phyloP scores from a whole-genome alignment of 2,888 invertebrate genomes.

The Platypus cylindrus region DNA sequence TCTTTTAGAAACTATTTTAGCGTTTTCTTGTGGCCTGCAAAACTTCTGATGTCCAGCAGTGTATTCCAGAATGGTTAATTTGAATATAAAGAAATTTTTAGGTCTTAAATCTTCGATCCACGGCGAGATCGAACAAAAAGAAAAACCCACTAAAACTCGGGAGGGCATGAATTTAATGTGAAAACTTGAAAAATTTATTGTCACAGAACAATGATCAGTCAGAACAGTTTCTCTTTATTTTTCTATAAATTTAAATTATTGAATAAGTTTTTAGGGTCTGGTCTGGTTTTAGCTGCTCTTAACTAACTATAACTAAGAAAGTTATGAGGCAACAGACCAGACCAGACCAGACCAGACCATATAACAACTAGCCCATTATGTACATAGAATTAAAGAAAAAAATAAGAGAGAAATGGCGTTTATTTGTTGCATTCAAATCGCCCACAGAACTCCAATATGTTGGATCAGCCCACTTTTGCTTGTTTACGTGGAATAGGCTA shows the following conservation, averaged over 20 bases:
- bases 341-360: no score
- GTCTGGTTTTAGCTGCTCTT: no score
- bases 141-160: conserved; percentile 26
- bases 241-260: conserved; percentile 38
- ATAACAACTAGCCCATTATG: no score
- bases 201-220: conserved; percentile 38
- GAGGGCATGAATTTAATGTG: conserved; percentile 32
- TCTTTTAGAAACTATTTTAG: no score
- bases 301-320: no score
- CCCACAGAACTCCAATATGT: conserved; percentile 14
- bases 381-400: no score
- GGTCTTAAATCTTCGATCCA: conserved; percentile 34
- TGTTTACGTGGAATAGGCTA: conserved; percentile 14
- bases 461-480: conserved; percentile 15
- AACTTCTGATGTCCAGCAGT: conserved; percentile 1
- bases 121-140: conserved; percentile 21
- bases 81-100: conserved; percentile 36
- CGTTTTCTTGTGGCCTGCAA: no score
- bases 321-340: no score
- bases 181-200: conserved; percentile 38
- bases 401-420: conserved; percentile 15
- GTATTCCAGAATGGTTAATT: conserved; percentile 29
- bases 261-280: conserved; percentile 11
- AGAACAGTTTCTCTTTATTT: no score
- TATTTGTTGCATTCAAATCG: conserved; percentile 16